Evolutionary conservation across 2,888 invertebrate species (phyloP), one percentile per base, ranked within the genome.

Genomic region (Amphimallon solstitiale): DNA sequence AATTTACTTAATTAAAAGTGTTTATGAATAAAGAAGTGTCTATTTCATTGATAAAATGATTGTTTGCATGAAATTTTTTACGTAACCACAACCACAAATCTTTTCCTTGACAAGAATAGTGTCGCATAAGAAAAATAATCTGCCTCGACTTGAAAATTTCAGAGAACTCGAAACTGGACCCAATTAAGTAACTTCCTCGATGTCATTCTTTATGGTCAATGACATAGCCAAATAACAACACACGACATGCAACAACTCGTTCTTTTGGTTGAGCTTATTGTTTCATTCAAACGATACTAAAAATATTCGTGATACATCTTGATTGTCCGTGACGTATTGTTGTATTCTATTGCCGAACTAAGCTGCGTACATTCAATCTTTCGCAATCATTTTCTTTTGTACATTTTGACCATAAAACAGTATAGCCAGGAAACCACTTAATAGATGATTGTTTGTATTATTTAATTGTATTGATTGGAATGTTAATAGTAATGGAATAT

Each of bases 141-240:
- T 14, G 40, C 2, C 21, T 56, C 23, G 23, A 10, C 17, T 40
- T 23, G 43, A 43, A 40, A 43, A 40, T 56, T 56, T 56, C 56
- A 56, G 14, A 56, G 56, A 56, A 56, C 56, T 56, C 40, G 49
- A 62, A 62, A 62, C 61, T 62, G 61, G 61, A 48, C 61, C 48
- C 61, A 49, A 62, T 62, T 62, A 62, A 49, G 61, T 62, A 40
- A 62, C 61, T 62, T 62, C 61, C 61, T 62, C 35, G 61, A 37
- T 38, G 49, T 54, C 63, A 54, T 54, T 49, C 54, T 54, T 63
- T 43, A 54, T 63, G 63, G 45, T 63, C 63, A 54, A 54, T 54
- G 63, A 63, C 63, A 54, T 63, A 63, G 54, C 63, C 38, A 63
- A 63, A 63, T 63, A 52, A 63, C 37, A 63, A 54, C 45, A 63